These are phyloP conservation scores for Sebastes oblongus DNA, from an alignment of 2,797 vertebrate genomes.

Conservation along the genomic window DNA sequence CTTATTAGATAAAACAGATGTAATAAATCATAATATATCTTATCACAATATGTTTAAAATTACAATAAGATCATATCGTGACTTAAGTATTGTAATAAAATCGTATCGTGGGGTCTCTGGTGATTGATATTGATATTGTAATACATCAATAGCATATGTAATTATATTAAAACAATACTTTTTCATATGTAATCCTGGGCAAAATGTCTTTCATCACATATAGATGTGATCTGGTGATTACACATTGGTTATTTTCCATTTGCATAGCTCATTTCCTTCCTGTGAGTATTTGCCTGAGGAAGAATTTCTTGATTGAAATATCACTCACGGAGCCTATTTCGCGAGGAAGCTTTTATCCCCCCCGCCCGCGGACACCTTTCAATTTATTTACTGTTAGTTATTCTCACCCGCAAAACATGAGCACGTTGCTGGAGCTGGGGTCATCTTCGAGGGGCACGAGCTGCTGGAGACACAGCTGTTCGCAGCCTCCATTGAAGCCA, in stretches of 20 bases:
- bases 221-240: neutral
- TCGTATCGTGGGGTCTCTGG: neutral
- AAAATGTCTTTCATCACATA: neutral
- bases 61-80: too few species aligned
- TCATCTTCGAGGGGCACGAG: conserved; percentile 90
- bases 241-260: neutral
- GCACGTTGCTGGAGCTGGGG: conserved; percentile 92
- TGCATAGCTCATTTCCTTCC: conserved; percentile 6
- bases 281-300: neutral
- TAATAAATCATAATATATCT: too few species aligned
- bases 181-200: neutral
- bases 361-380: conserved; percentile 16
- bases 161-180: neutral
- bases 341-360: neutral
- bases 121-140: neutral
- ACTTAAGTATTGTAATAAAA: neutral
- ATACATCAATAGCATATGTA: neutral
- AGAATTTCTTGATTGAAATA: conserved; percentile 17
- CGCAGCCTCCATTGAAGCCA: conserved; percentile 97
- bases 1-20: too few species aligned
- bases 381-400: conserved; percentile 8
- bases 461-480: conserved; percentile 98
- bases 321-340: neutral
- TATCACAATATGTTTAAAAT: too few species aligned
- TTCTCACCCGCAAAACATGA: conserved; percentile 99